Evolutionary conservation across 2,888 invertebrate species (phyloP).

Genomic region (Notocelia uddmanniana): DNA sequence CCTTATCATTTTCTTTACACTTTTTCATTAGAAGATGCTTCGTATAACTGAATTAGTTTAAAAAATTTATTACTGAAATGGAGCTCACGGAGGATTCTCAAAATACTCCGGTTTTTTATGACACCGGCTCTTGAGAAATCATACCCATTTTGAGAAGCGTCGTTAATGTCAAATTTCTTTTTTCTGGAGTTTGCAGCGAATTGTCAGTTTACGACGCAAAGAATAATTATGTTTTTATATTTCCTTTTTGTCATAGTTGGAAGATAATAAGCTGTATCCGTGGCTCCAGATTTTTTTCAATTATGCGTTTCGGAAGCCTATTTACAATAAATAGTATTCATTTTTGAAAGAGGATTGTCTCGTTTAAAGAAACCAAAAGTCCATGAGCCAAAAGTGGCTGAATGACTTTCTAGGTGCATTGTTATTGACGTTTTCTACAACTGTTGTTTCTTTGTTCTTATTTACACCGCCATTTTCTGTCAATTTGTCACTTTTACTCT

Average conservation of each 20-base stretch:
- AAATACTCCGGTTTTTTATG: no score
- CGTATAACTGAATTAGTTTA: no score
- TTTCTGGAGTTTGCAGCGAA: constrained; percentile 55
- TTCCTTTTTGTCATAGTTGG: constrained; percentile 45
- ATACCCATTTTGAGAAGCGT: constrained; percentile 63
- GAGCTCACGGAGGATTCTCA: no score
- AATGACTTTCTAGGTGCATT: not conserved
- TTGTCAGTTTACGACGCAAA: constrained; percentile 54
- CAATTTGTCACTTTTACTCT: constrained; percentile 11
- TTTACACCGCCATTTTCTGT: no score
- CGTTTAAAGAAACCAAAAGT: no score
- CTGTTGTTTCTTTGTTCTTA: not conserved
- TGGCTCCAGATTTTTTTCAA: not conserved
- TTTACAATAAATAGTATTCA: not conserved
- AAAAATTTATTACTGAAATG: no score
- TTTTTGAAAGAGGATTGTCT: not conserved
- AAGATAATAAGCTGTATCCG: constrained; percentile 14
- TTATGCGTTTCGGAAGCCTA: not conserved
- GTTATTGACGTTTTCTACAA: not conserved
- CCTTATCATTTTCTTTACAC: no score
- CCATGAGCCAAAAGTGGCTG: no score
- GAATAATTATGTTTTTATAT: constrained; percentile 59
- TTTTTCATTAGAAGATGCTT: no score
- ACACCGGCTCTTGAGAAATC: constrained; percentile 45
- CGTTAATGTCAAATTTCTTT: constrained; percentile 68